phyloP scores from a whole-genome alignment of 2,113 vertebrate species.

The Maccullochella peelii region DNA sequence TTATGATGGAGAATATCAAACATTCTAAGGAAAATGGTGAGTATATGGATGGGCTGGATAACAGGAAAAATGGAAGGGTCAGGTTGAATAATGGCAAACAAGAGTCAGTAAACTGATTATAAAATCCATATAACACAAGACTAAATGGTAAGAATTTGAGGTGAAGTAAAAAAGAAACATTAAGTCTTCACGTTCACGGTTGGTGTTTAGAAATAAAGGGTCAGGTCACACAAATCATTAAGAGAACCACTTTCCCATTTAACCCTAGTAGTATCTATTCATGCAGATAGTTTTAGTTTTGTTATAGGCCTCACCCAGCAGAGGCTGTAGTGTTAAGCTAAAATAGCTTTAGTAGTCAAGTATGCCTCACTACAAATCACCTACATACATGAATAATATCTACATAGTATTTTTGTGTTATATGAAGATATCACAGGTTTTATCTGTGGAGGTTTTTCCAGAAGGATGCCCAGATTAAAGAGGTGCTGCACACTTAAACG shows the following conservation, averaged over 20 bases:
- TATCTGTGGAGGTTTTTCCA: no score
- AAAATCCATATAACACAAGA: neutral
- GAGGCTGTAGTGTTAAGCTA: no score
- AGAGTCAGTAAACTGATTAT: neutral
- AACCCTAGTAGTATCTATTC: no score
- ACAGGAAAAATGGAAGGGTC: neutral
- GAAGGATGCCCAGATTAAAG: no score
- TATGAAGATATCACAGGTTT: no score
- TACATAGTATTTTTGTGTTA: no score
- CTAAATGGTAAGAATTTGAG: neutral
- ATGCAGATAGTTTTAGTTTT: no score
- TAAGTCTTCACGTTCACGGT: neutral
- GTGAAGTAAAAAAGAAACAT: neutral
- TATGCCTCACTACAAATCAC: no score
- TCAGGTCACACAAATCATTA: neutral
- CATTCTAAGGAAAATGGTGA: constrained; percentile 93
- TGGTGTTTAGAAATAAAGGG: neutral
- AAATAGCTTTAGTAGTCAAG: no score
- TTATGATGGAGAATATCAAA: constrained; percentile 95
- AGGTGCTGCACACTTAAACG: no score
- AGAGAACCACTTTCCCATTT: neutral
- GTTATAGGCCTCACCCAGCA: no score
- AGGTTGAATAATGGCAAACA: neutral
- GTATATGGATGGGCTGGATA: neutral
- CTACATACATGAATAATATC: no score